Evolutionary conservation across 2,888 invertebrate species (phyloP), one percentile per base, ranked within the genome.

Genomic region (Hipparchia semele): DNA sequence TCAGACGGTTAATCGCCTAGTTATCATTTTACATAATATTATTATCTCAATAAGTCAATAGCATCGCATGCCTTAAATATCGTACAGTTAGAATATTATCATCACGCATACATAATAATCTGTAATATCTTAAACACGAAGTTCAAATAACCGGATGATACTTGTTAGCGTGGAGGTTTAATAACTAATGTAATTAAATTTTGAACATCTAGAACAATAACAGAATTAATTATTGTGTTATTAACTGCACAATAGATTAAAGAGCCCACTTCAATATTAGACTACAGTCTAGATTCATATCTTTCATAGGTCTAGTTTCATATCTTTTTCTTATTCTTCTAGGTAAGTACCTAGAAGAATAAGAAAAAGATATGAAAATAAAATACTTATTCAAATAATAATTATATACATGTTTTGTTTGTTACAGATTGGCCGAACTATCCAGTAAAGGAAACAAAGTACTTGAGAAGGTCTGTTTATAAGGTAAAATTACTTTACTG

Each of bases 401-500:
- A 13, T 45, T 45, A 0, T 45, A 54, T n/a, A 12, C 23, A 6
- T 45, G n/a, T 58, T 39, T 46, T 46, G 53, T 6, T 71, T 71
- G 66, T 71, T 71, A 39, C 71, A 71, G 71, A 54, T 61, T 53
- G 6, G 6, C 12, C 49, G 46, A 12, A 58, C 12, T n/a, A 53
- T 60, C 65, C 49, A 9, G 66, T 54, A 23, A n/a, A 71, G 49
- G 60, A 68, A 71, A 67, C 13, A 33, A 49, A 64, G 6, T 64
- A 54, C 23, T 49, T 39, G 49, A 53, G n/a, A 58, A 23, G 61
- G 46, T 58, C 51, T 68, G 72, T 72, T 68, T 68, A 68, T 72
- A 72, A 72, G 72, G 72, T 72, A 72, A 72, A 39, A 45, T 23
- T 13, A 62, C 10, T 39, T 56, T 60, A 7, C 53, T 23, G 10